These are phyloP conservation scores for Narcine bancroftii DNA, from an alignment of 2,113 vertebrate genomes.

Conservation along the genomic window DNA sequence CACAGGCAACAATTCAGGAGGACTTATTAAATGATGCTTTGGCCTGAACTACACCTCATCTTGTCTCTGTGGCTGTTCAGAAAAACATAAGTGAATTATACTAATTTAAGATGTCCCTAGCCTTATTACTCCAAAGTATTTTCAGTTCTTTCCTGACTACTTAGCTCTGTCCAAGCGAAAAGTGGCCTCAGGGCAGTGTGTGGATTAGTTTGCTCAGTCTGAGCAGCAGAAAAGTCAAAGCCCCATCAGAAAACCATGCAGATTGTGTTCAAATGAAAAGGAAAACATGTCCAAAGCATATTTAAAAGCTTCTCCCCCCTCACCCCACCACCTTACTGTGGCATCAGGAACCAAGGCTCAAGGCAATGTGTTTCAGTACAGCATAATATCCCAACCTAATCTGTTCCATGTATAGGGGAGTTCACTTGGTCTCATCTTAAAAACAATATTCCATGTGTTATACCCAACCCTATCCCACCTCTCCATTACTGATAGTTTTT, in stretches of 20 bases:
- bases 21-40: not conserved
- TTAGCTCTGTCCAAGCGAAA: not conserved
- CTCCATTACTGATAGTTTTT: no score
- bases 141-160: not conserved
- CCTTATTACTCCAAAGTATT: not conserved
- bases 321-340: no score
- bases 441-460: no score
- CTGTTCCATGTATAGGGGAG: not conserved
- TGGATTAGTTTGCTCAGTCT: not conserved
- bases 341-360: not conserved
- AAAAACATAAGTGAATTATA: not conserved
- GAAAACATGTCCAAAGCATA: no score
- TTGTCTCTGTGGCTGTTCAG: not conserved
- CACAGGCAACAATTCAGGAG: not conserved
- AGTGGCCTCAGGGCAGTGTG: not conserved
- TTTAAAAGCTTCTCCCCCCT: no score
- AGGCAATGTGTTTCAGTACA: not conserved
- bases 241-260: not conserved
- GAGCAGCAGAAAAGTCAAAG: not conserved
- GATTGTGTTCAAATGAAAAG: not conserved
- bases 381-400: not conserved
- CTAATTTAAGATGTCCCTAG: not conserved
- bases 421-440: no score
- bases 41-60: not conserved
- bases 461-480: no score